phyloP scores from a whole-genome alignment of 2,888 invertebrate species.

The Caenorhabditis imperialis region DNA sequence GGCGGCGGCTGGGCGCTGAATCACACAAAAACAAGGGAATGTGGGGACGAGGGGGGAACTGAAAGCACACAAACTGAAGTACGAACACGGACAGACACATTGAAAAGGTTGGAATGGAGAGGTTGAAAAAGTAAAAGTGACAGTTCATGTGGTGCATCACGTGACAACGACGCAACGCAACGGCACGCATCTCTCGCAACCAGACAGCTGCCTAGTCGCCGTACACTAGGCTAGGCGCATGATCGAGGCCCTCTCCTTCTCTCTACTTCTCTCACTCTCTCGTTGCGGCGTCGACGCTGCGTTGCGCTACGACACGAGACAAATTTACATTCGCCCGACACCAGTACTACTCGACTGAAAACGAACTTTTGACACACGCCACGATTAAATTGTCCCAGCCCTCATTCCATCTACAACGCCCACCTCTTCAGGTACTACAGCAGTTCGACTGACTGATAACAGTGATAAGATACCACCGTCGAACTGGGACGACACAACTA shows the following conservation, averaged over 20 bases:
- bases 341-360: conserved; percentile 12
- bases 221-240: conserved; percentile 50
- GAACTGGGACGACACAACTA: conserved; percentile 32
- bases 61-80: no score
- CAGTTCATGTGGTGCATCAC: conserved; percentile 41
- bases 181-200: conserved; percentile 41
- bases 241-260: conserved; percentile 22
- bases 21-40: conserved; percentile 15
- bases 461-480: conserved; percentile 42
- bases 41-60: background rate
- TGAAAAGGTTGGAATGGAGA: background rate
- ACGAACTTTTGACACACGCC: conserved; percentile 6
- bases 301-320: conserved; percentile 16
- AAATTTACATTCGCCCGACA: conserved; percentile 38
- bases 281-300: conserved; percentile 7
- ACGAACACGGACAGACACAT: background rate
- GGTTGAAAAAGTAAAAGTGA: conserved; percentile 2
- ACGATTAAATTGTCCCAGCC: conserved; percentile 2
- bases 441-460: conserved; percentile 43
- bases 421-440: conserved; percentile 27
- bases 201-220: conserved; percentile 55
- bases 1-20: conserved; percentile 16
- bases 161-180: conserved; percentile 44
- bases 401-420: conserved; percentile 18
- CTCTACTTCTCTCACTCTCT: conserved; percentile 7